Evolutionary conservation across 2,113 vertebrate species (phyloP).

Genomic region (Alouatta palliata): DNA sequence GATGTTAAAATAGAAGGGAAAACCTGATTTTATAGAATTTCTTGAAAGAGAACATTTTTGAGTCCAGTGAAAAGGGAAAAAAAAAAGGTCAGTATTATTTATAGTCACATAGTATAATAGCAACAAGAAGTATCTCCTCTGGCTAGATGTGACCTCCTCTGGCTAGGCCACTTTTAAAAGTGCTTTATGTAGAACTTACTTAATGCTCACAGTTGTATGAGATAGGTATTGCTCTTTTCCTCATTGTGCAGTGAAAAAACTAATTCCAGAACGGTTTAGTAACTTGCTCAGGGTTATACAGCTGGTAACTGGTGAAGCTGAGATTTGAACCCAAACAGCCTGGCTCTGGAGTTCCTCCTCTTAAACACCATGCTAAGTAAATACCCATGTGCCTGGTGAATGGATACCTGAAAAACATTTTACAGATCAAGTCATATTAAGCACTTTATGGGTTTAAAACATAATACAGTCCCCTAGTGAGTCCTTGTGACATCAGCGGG

Average conservation of each 20-base stretch:
- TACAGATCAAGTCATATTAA: not conserved
- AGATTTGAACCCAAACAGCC: not conserved
- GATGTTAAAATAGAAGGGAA: not conserved
- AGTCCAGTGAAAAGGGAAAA: not conserved
- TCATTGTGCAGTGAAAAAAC: not conserved
- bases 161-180: not conserved
- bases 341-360: not conserved
- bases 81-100: not conserved
- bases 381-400: not conserved
- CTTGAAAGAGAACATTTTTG: constrained; percentile 34
- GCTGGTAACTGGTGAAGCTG: not conserved
- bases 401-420: not conserved
- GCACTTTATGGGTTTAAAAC: not conserved
- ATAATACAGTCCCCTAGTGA: not conserved
- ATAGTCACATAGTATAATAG: not conserved
- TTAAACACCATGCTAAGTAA: not conserved
- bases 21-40: constrained; percentile 3
- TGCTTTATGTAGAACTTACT: not conserved
- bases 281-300: not conserved
- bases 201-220: not conserved
- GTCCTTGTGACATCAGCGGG: not conserved
- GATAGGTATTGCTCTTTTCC: not conserved
- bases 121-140: not conserved
- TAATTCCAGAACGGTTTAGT: not conserved
- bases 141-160: not conserved